Evolutionary conservation across 2,797 vertebrate genomes (phyloP).

Genomic region (Neosilurus hyrtlii): DNA sequence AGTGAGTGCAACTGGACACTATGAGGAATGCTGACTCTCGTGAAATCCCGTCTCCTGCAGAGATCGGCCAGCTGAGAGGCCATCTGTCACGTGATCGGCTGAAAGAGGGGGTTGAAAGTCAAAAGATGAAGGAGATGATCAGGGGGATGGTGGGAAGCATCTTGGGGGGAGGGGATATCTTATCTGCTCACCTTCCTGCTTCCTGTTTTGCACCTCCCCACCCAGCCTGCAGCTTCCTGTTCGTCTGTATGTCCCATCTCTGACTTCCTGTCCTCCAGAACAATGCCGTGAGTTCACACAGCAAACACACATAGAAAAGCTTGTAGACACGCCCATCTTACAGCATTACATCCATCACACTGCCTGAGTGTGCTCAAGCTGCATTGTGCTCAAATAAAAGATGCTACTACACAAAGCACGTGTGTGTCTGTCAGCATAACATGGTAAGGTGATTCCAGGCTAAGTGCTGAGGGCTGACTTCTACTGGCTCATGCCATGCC

Average conservation of each 20-base stretch:
- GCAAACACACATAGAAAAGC: constrained; percentile 12
- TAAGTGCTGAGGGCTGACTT: neutral
- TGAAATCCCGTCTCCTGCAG: constrained; percentile 37
- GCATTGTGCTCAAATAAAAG: neutral
- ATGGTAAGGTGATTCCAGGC: constrained; percentile 32
- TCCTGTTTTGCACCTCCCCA: constrained; percentile 72
- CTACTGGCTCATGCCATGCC: neutral
- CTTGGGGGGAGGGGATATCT: constrained; percentile 58
- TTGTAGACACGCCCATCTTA: neutral
- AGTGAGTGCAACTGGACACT: constrained; percentile 25
- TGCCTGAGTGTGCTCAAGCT: neutral
- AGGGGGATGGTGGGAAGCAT: constrained; percentile 50
- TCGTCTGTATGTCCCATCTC: constrained; percentile 65
- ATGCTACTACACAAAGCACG: constrained; percentile 3
- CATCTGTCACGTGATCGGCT: constrained; percentile 51
- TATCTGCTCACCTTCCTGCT: constrained; percentile 68
- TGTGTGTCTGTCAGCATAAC: constrained; percentile 39
- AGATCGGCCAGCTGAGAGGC: constrained; percentile 48
- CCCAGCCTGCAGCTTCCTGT: constrained; percentile 58
- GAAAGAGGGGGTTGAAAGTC: constrained; percentile 19
- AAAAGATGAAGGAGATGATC: constrained; percentile 46
- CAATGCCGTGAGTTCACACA: constrained; percentile 57
- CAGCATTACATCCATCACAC: neutral
- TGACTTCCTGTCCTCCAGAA: constrained; percentile 69
- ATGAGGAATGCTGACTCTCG: constrained; percentile 28